Evolutionary conservation across 2,888 invertebrate species (phyloP).

Genomic region (Atherix ibis): DNA sequence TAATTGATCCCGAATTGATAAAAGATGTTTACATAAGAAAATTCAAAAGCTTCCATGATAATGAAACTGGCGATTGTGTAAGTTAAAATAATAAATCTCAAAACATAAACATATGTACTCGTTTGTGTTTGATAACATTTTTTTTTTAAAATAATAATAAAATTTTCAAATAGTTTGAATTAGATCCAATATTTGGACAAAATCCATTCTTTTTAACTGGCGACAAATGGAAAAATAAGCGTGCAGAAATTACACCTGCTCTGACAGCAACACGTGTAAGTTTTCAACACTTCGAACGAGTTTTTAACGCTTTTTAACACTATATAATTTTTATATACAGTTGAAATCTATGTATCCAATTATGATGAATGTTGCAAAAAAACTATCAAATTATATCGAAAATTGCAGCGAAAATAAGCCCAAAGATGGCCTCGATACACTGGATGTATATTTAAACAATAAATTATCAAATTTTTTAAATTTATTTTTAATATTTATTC

Average conservation of each 20-base stretch:
- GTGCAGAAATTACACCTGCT: slow-evolving; percentile 35
- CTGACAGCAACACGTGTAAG: slow-evolving; percentile 35
- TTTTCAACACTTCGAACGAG: background rate
- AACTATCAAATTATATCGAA: background rate
- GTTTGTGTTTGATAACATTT: too few species aligned
- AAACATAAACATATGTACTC: too few species aligned
- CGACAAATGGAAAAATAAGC: slow-evolving; percentile 34
- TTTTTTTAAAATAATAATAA: background rate
- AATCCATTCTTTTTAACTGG: slow-evolving; percentile 35
- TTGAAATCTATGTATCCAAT: background rate
- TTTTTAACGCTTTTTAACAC: background rate
- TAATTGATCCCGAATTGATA: slow-evolving; percentile 21
- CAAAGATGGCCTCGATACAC: too few species aligned
- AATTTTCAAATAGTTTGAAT: slow-evolving; percentile 18
- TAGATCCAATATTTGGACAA: slow-evolving; percentile 33
- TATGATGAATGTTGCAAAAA: background rate
- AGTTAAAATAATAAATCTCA: too few species aligned
- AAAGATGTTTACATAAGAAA: slow-evolving; percentile 24
- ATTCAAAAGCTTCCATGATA: slow-evolving; percentile 19
- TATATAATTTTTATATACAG: background rate
- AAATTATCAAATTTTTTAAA: too few species aligned
- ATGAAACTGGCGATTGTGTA: slow-evolving; percentile 10
- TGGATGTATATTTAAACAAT: too few species aligned
- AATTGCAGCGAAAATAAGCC: too few species aligned
- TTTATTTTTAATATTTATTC: too few species aligned